phyloP scores from a whole-genome alignment of 2,797 vertebrate genomes.

The Catamblyrhynchus diadema region DNA sequence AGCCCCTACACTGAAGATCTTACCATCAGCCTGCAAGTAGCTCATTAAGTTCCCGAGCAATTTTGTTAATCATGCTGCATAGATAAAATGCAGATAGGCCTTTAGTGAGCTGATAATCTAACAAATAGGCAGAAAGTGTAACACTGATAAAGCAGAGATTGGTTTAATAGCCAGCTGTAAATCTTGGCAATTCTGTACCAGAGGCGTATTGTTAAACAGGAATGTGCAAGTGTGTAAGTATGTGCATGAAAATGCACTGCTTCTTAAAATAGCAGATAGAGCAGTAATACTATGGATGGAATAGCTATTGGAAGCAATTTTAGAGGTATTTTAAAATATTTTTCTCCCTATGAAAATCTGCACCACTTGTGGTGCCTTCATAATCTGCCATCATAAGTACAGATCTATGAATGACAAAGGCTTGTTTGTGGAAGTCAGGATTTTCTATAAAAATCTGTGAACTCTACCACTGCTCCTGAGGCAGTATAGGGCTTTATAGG shows the following conservation, averaged over 20 bases:
- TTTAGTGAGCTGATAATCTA: constrained; percentile 58
- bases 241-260: neutral
- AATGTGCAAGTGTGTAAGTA: neutral
- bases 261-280: constrained; percentile 46
- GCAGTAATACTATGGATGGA: neutral
- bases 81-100: constrained; percentile 59
- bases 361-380: neutral
- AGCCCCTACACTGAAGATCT: constrained; percentile 7
- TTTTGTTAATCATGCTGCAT: constrained; percentile 24
- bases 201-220: neutral
- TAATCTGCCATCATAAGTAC: neutral
- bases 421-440: neutral
- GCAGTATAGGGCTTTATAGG: neutral
- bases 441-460: neutral
- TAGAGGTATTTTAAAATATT: constrained; percentile 35
- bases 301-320: constrained; percentile 26
- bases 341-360: neutral
- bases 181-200: constrained; percentile 30
- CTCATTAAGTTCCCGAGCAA: constrained; percentile 52
- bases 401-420: neutral
- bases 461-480: neutral
- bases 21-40: neutral
- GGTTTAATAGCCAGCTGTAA: constrained; percentile 53
- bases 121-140: constrained; percentile 57
- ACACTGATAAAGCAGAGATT: constrained; percentile 43